Conservation (phyloP, 2,113 vertebrate species). For the Bucco capensis region DNA sequence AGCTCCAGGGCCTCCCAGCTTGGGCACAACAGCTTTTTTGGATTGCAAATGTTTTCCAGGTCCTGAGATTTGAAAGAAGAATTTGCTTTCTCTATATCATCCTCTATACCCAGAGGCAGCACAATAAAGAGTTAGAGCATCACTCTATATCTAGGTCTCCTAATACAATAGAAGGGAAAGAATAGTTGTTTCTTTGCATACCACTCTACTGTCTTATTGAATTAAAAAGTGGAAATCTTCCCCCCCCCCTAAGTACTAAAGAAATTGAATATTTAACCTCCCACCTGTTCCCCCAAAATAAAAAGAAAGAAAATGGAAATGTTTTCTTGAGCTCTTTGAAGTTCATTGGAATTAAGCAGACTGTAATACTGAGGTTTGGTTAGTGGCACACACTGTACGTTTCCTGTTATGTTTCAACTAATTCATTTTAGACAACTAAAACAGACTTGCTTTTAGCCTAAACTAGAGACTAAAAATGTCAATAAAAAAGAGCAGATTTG, state of each 20-base stretch:
- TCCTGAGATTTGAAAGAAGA: not conserved
- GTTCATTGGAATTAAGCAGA: not conserved
- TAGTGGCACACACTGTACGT: not conserved
- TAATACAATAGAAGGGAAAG: not conserved
- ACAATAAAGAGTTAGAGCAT: not conserved
- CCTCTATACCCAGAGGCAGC: not conserved
- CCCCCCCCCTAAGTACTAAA: not conserved
- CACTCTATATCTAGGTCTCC: not conserved
- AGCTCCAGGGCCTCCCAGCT: not conserved
- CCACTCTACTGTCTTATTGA: not conserved
- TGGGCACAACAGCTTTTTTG: not conserved
- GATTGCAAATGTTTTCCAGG: not conserved
- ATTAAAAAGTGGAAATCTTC: not conserved
- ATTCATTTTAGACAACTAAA: conserved; percentile 23
- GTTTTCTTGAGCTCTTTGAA: conserved; percentile 30
- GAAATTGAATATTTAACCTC: conserved; percentile 23
- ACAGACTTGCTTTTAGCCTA: not conserved
- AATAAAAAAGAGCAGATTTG: not conserved
- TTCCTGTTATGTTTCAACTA: not conserved
- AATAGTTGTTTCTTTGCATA: not conserved
- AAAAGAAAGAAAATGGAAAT: conserved; percentile 7
- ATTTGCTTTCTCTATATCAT: not conserved
- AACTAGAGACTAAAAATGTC: not conserved
- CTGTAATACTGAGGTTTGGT: not conserved
- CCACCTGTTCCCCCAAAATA: not conserved